These are phyloP conservation scores for Casuarius casuarius DNA, from an alignment of 2,113 vertebrate species.

Conservation along the genomic window DNA sequence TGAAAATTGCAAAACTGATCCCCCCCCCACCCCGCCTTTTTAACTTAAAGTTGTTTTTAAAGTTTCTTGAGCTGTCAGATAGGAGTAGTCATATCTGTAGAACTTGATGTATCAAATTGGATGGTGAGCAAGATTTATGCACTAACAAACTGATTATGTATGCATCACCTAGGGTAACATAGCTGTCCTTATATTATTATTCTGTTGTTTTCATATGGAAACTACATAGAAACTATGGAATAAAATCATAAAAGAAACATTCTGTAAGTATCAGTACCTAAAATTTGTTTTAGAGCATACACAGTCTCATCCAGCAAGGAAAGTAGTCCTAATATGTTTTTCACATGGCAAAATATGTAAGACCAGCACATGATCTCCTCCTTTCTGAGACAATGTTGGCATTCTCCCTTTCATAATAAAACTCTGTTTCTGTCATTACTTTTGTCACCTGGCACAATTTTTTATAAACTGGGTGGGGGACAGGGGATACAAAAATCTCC, in stretches of 20 bases:
- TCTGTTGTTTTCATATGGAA: not conserved
- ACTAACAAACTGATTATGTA: too few relatives aligned
- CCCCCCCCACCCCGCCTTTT: too few relatives aligned
- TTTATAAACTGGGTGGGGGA: not conserved
- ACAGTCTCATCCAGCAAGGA: not conserved
- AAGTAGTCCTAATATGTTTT: not conserved
- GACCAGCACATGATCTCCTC: too few relatives aligned
- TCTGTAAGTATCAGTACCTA: not conserved
- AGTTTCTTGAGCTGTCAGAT: not conserved
- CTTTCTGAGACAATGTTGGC: too few relatives aligned
- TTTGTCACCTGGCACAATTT: not conserved
- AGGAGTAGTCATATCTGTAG: not conserved
- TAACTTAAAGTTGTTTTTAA: not conserved
- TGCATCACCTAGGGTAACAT: too few relatives aligned
- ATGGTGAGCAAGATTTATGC: too few relatives aligned
- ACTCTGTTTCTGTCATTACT: not conserved
- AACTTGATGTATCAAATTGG: not conserved
- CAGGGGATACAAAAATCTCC: not conserved
- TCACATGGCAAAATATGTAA: not conserved
- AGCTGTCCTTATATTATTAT: too few relatives aligned
- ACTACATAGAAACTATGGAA: not conserved
- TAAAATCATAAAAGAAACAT: not conserved
- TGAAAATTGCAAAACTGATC: not conserved
- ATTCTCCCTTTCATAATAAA: too few relatives aligned
- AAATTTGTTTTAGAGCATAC: not conserved